phyloP scores from a whole-genome alignment of 2,888 invertebrate species.

The Polydesmus complanatus region DNA sequence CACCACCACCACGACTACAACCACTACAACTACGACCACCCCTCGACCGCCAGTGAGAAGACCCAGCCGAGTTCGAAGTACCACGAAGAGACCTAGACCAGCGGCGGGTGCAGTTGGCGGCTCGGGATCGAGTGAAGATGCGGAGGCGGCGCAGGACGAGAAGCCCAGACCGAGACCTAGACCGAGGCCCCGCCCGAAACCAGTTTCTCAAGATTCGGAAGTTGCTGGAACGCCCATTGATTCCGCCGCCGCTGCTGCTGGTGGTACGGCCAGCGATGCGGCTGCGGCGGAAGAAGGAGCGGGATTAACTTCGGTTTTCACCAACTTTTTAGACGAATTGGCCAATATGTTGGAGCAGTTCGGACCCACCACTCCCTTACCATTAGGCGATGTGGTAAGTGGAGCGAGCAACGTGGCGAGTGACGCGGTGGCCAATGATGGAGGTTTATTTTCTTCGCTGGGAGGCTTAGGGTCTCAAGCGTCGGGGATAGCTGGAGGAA shows the following conservation, averaged over 20 bases:
- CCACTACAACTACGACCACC: background rate
- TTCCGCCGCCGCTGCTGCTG: background rate
- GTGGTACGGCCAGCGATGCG: background rate
- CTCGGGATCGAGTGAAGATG: background rate
- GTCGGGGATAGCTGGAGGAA: background rate
- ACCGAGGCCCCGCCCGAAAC: background rate
- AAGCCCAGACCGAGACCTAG: background rate
- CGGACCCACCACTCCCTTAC: background rate
- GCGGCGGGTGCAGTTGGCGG: background rate
- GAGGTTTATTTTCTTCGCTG: background rate
- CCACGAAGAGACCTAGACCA: background rate
- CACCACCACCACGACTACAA: background rate
- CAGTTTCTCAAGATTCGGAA: background rate
- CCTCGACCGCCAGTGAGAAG: background rate
- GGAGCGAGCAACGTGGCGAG: background rate
- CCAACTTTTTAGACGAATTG: slow-evolving; percentile 5
- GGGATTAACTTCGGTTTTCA: slow-evolving; percentile 3
- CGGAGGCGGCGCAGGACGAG: background rate
- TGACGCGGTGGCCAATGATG: background rate
- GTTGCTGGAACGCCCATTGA: slow-evolving; percentile 5
- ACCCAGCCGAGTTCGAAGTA: background rate
- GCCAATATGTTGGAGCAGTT: slow-evolving; percentile 12
- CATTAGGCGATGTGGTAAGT: background rate
- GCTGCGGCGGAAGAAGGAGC: background rate
- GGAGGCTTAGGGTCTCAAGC: too few species aligned